Evolutionary conservation across 2,797 vertebrate species (phyloP).

Genomic region (Notamacropus eugenii): DNA sequence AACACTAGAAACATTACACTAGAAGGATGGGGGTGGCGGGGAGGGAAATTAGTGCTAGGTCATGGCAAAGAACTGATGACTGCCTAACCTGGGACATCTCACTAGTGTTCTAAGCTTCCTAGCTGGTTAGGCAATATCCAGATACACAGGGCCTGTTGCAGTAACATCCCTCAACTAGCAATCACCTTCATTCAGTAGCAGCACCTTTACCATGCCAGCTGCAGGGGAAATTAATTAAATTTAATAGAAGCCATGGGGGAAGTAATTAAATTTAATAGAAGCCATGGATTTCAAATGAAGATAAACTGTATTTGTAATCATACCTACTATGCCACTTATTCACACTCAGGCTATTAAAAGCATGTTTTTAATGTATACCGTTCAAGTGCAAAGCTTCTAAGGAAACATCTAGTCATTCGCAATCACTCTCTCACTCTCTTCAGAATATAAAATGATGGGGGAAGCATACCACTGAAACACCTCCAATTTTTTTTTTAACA

Average conservation of each 20-base stretch:
- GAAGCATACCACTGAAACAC: not conserved
- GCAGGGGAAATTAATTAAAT: constrained; percentile 76
- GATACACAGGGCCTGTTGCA: constrained; percentile 62
- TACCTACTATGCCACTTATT: constrained; percentile 74
- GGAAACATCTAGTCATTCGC: constrained; percentile 23
- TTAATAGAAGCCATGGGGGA: constrained; percentile 74
- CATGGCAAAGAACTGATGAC: not conserved
- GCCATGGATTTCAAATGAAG: constrained; percentile 75
- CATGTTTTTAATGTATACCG: not conserved
- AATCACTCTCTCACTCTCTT: constrained; percentile 1
- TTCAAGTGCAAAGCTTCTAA: constrained; percentile 41
- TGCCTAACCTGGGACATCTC: constrained; percentile 37
- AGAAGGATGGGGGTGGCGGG: not conserved
- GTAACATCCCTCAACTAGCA: constrained; percentile 77
- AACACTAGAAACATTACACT: not conserved
- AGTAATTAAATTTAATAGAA: constrained; percentile 78
- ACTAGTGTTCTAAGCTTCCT: constrained; percentile 30
- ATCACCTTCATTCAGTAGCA: constrained; percentile 71
- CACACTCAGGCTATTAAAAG: constrained; percentile 40
- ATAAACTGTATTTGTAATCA: constrained; percentile 78
- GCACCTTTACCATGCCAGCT: constrained; percentile 71
- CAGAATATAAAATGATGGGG: constrained; percentile 20
- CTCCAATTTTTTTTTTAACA: constrained; percentile 8
- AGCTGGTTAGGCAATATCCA: constrained; percentile 51
- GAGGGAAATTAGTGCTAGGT: not conserved